Percentiles rank a stretch among this genome's conserved stretches.
These are phyloP conservation scores for Anas capensis DNA, from an alignment of 2,797 vertebrate species.

Conservation along the genomic window DNA sequence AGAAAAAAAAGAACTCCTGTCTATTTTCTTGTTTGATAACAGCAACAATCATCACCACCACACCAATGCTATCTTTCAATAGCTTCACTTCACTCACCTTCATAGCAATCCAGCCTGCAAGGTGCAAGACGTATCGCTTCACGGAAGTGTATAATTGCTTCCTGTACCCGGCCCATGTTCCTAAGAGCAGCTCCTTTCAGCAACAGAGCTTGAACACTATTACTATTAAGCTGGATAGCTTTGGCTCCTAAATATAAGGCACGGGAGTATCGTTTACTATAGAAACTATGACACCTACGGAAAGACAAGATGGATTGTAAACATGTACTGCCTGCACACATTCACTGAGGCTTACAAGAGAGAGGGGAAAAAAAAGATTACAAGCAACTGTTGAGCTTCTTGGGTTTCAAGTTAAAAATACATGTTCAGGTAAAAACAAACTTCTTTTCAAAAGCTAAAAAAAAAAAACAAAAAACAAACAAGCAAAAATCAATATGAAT, in stretches of 20 bases:
- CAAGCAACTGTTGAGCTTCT: neutral
- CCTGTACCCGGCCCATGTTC: conserved; percentile 97
- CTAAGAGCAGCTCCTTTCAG: conserved; percentile 95
- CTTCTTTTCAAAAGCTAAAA: neutral
- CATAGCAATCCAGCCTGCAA: conserved; percentile 96
- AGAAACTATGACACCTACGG: conserved; percentile 95
- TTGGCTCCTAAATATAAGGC: conserved; percentile 97
- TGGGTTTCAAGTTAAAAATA: neutral
- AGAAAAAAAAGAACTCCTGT: neutral
- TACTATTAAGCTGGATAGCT: conserved; percentile 98
- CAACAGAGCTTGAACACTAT: conserved; percentile 95
- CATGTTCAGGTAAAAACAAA: neutral
- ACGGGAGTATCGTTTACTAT: conserved; percentile 96
- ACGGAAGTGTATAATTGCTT: conserved; percentile 97
- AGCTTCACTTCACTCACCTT: conserved; percentile 79
- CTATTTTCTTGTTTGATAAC: no score
- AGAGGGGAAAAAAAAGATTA: neutral
- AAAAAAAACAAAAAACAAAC: rapidly evolving
- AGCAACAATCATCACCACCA: neutral
- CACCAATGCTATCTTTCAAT: rapidly evolving
- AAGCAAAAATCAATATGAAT: neutral
- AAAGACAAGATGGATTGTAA: neutral
- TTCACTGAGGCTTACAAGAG: neutral
- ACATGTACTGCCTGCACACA: neutral
- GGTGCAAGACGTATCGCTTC: conserved; percentile 96